Evolutionary conservation across 2,797 vertebrate species (phyloP).

Genomic region (Poeciliopsis presidionis): DNA sequence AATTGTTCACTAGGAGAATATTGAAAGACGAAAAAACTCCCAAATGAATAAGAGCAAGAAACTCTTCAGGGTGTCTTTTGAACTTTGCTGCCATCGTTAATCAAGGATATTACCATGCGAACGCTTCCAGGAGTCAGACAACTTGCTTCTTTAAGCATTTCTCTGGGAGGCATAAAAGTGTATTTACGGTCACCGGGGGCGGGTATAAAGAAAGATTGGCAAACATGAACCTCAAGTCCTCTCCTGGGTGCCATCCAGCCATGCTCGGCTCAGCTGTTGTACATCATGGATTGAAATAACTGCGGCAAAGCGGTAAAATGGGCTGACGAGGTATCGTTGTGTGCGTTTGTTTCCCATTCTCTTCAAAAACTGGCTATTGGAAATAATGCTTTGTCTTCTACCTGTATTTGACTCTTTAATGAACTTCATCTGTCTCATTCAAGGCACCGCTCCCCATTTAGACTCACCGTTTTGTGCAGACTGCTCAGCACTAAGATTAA

Average conservation of each 20-base stretch:
- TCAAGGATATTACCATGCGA: constrained; percentile 72
- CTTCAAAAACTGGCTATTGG: constrained; percentile 60
- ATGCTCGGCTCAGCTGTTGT: constrained; percentile 54
- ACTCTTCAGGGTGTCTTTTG: constrained; percentile 67
- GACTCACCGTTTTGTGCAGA: constrained; percentile 67
- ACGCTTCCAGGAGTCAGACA: constrained; percentile 69
- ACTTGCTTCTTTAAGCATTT: constrained; percentile 81
- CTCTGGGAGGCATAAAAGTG: constrained; percentile 77
- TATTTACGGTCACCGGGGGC: constrained; percentile 75
- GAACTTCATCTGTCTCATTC: constrained; percentile 82
- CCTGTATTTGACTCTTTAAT: constrained; percentile 71
- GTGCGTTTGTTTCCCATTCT: constrained; percentile 58
- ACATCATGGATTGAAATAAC: constrained; percentile 76
- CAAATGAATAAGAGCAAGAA: constrained; percentile 72
- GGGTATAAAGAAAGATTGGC: constrained; percentile 79
- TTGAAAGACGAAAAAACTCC: constrained; percentile 71
- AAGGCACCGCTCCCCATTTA: constrained; percentile 58
- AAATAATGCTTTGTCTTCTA: constrained; percentile 77
- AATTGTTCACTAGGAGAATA: constrained; percentile 50
- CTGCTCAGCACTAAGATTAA: constrained; percentile 68
- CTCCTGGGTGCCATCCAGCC: constrained; percentile 73
- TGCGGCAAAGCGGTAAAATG: constrained; percentile 65
- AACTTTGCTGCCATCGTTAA: constrained; percentile 69
- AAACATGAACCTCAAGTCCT: constrained; percentile 80
- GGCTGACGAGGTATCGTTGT: constrained; percentile 65